Conservation (phyloP, 1,140 invertebrate genomes). For the Drosophila tsacasi region DNA sequence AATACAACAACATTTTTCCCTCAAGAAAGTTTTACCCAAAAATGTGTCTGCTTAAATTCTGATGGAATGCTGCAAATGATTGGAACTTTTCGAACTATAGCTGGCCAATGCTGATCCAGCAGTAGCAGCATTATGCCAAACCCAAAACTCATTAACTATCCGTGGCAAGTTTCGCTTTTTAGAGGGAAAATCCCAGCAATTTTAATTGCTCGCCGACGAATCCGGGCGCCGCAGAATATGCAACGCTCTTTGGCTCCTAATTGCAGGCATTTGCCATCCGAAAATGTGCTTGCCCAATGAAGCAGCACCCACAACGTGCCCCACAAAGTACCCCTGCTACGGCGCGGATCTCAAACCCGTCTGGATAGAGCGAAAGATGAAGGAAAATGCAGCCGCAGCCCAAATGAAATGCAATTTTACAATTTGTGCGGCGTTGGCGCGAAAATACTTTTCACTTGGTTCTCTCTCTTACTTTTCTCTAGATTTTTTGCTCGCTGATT, state of each 20-base stretch:
- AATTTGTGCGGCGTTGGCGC: conserved; percentile 63
- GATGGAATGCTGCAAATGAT: conserved; percentile 27
- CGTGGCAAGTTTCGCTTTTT: conserved; percentile 47
- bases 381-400: conserved; percentile 49
- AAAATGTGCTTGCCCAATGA: conserved; percentile 65
- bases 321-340: conserved; percentile 13
- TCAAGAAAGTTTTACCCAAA: conserved; percentile 1
- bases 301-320: conserved; percentile 38
- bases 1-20: neutral
- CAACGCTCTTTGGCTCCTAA: conserved; percentile 63
- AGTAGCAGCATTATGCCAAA: conserved; percentile 13
- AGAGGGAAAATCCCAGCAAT: conserved; percentile 33
- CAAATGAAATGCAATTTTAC: conserved; percentile 69
- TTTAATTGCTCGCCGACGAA: conserved; percentile 66
- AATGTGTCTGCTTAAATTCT: conserved; percentile 17
- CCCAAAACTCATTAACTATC: conserved; percentile 55
- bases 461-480: neutral
- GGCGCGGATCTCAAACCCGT: neutral
- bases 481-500: conserved; percentile 40
- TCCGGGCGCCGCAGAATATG: conserved; percentile 59
- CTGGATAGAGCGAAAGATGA: conserved; percentile 10
- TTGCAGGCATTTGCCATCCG: conserved; percentile 58
- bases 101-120: neutral
- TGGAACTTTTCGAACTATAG: conserved; percentile 20
- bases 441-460: conserved; percentile 27